Evolutionary conservation across 2,888 invertebrate species (phyloP).

Genomic region (Amphiduros pacificus): DNA sequence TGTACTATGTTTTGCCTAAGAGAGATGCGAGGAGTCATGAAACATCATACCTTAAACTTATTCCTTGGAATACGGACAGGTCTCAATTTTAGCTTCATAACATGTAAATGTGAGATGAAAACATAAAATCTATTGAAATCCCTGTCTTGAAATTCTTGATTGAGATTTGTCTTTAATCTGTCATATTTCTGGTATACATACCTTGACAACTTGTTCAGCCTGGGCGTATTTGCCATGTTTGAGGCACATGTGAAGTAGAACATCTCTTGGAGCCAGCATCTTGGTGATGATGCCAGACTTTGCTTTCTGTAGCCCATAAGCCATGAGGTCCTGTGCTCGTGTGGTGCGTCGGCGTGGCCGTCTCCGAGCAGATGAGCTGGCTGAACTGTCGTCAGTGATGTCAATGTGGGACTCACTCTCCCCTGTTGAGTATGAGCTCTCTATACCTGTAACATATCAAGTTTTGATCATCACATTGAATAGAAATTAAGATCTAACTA

Average conservation of each 20-base stretch:
- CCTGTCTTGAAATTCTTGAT: too few relatives aligned
- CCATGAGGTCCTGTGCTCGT: background rate
- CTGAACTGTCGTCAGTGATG: slow-evolving; percentile 9
- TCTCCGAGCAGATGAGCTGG: background rate
- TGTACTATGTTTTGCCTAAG: too few relatives aligned
- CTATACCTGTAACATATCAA: background rate
- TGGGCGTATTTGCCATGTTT: slow-evolving; percentile 74
- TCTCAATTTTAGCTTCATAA: too few relatives aligned
- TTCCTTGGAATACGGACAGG: too few relatives aligned
- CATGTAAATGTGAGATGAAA: too few relatives aligned
- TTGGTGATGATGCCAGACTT: slow-evolving; percentile 31
- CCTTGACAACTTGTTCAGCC: slow-evolving; percentile 80
- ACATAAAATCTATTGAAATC: too few relatives aligned
- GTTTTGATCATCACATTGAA: too few relatives aligned
- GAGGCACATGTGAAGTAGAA: slow-evolving; percentile 76
- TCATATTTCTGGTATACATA: too few relatives aligned
- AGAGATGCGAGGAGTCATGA: too few relatives aligned
- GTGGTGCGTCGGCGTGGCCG: background rate
- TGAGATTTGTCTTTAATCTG: too few relatives aligned
- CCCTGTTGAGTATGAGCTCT: background rate
- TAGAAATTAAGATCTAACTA: too few relatives aligned
- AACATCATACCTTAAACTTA: too few relatives aligned
- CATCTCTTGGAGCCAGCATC: slow-evolving; percentile 74
- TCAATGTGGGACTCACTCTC: slow-evolving; percentile 3
- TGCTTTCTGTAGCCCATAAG: background rate